phyloP scores from a whole-genome alignment of 64 coral and sea anemone species.

The Platygyra sinensis region DNA sequence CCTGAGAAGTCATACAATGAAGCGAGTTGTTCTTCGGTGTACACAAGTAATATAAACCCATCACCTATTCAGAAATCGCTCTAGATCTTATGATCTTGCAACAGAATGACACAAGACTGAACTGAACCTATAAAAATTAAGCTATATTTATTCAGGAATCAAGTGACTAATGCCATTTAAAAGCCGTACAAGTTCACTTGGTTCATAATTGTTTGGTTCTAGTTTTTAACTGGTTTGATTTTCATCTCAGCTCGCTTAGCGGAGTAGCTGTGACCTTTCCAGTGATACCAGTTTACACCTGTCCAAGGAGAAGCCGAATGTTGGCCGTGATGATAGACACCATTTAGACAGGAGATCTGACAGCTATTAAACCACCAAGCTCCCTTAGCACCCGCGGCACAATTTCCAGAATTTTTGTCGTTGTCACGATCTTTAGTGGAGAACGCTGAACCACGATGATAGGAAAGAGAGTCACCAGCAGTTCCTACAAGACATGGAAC shows the following conservation, averaged over 20 bases:
- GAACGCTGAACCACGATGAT: constrained; percentile 29
- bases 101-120: too few relatives aligned
- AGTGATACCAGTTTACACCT: background rate
- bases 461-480: constrained; percentile 41
- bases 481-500: constrained; percentile 3
- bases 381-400: background rate
- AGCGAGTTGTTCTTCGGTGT: background rate
- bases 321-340: constrained; percentile 24
- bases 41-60: too few relatives aligned
- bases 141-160: too few relatives aligned
- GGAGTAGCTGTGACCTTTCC: constrained; percentile 36
- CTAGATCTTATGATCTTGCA: too few relatives aligned
- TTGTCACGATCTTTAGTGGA: constrained; percentile 55
- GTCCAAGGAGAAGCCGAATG: background rate
- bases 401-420: background rate
- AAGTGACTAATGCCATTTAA: too few relatives aligned
- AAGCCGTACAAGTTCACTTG: too few relatives aligned
- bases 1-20: background rate
- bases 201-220: too few relatives aligned
- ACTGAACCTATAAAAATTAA: too few relatives aligned
- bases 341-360: constrained; percentile 21
- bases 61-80: too few relatives aligned
- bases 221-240: too few relatives aligned
- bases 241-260: too few relatives aligned
- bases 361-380: constrained; percentile 58